phyloP scores from a whole-genome alignment of 2,113 vertebrate species.

The Aleadryas rufinucha region DNA sequence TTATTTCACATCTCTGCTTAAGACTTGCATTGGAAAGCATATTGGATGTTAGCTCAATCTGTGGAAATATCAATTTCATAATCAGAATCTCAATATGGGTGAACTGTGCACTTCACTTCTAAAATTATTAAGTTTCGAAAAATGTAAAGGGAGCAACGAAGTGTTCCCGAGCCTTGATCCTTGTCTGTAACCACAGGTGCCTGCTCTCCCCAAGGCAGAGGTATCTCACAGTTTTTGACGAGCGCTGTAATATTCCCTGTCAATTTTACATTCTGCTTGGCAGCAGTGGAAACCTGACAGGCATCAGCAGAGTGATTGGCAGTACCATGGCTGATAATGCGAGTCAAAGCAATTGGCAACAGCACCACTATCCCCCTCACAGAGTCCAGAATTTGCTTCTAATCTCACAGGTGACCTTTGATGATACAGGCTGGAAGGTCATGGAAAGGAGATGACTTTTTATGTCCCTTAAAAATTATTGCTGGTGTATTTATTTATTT shows the following conservation, averaged over 20 bases:
- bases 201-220: constrained; percentile 51
- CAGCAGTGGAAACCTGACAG: constrained; percentile 59
- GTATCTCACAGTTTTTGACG: constrained; percentile 51
- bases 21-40: neutral
- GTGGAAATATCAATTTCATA: constrained; percentile 3
- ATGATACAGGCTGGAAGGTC: constrained; percentile 39
- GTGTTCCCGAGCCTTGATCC: constrained; percentile 32
- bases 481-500: neutral
- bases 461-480: neutral
- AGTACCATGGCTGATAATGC: constrained; percentile 65
- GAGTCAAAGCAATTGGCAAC: constrained; percentile 61
- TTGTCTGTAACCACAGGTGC: constrained; percentile 64
- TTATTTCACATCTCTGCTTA: constrained; percentile 24
- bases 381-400: constrained; percentile 51
- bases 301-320: constrained; percentile 65
- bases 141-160: constrained; percentile 1
- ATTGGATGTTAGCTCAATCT: neutral
- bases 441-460: neutral
- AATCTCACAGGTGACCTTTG: constrained; percentile 53
- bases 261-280: constrained; percentile 67
- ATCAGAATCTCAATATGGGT: neutral
- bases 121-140: neutral
- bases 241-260: constrained; percentile 50
- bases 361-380: constrained; percentile 25
- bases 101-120: neutral